These are phyloP conservation scores for Sminthopsis crassicaudata DNA, from an alignment of 2,113 vertebrate genomes.

Conservation along the genomic window DNA sequence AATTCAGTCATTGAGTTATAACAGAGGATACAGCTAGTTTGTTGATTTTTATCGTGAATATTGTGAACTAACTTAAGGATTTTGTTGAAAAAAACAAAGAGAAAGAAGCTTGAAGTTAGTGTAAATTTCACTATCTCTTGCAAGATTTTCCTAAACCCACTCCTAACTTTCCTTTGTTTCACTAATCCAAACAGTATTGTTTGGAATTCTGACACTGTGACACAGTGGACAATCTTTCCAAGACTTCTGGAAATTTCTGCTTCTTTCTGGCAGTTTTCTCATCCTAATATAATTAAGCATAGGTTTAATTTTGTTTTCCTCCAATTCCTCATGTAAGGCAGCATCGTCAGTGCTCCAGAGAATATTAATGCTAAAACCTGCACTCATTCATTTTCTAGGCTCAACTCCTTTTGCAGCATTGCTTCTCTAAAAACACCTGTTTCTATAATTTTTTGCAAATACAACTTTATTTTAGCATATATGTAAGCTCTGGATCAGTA, in stretches of 20 bases:
- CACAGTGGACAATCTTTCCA: not conserved
- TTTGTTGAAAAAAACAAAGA: not conserved
- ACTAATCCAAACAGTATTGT: not conserved
- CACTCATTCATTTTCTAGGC: not conserved
- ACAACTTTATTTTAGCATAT: slow-evolving; percentile 48
- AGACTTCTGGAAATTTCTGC: slow-evolving; percentile 38
- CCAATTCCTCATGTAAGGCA: not conserved
- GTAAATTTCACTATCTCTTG: not conserved
- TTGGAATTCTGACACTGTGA: not conserved
- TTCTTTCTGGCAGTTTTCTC: slow-evolving; percentile 36
- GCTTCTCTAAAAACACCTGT: not conserved
- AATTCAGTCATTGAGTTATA: slow-evolving; percentile 46
- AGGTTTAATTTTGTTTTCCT: not conserved
- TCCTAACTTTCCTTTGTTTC: not conserved
- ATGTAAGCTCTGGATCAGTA: slow-evolving; percentile 27
- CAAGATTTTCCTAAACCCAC: not conserved
- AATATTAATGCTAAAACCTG: not conserved
- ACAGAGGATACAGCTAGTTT: not conserved
- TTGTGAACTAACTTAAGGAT: slow-evolving; percentile 38
- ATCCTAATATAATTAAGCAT: slow-evolving; percentile 34
- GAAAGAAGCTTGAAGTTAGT: not conserved
- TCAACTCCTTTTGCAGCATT: not conserved
- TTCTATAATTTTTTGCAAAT: slow-evolving; percentile 19
- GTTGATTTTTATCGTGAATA: slow-evolving; percentile 26
- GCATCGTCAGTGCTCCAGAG: not conserved